phyloP scores from a whole-genome alignment of 92 coral and sea anemone species.

The Chrysogorgia sp. region DNA sequence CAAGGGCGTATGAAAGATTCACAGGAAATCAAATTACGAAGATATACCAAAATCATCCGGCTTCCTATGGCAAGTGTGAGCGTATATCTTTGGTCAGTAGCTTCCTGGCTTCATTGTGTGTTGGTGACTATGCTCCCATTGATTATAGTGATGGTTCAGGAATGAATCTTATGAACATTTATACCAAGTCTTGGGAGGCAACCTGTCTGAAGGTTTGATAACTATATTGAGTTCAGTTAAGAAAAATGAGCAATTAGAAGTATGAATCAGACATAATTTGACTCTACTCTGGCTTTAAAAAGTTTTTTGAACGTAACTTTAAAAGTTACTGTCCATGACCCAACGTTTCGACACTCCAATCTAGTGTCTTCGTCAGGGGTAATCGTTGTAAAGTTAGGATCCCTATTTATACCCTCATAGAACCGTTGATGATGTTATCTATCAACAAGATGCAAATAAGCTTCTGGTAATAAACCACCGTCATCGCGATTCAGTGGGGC shows the following conservation, averaged over 20 bases:
- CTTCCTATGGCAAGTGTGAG: conserved; percentile 76
- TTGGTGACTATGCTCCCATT: conserved; percentile 94
- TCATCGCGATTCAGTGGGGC: too few relatives aligned
- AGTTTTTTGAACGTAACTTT: too few relatives aligned
- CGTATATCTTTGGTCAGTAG: conserved; percentile 90
- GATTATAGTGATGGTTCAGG: conserved; percentile 99
- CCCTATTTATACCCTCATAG: too few relatives aligned
- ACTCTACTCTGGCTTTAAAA: too few relatives aligned
- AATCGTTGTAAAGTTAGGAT: too few relatives aligned
- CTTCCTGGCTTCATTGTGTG: conserved; percentile 80
- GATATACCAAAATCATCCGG: conserved; percentile 71
- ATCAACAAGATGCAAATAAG: too few relatives aligned
- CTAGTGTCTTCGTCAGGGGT: too few relatives aligned
- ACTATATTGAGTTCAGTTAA: not conserved
- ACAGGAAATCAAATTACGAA: conserved; percentile 97
- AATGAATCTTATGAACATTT: conserved; percentile 89
- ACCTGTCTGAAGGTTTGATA: conserved; percentile 77
- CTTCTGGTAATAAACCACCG: too few relatives aligned
- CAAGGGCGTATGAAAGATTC: conserved; percentile 95
- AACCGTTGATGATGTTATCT: too few relatives aligned
- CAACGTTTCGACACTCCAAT: too few relatives aligned
- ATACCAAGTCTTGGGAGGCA: conserved; percentile 80
- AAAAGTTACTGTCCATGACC: too few relatives aligned
- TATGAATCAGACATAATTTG: too few relatives aligned
- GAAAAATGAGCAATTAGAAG: not conserved